Conservation (phyloP, 2,888 invertebrate genomes). For the Neocrepidodera transversa region DNA sequence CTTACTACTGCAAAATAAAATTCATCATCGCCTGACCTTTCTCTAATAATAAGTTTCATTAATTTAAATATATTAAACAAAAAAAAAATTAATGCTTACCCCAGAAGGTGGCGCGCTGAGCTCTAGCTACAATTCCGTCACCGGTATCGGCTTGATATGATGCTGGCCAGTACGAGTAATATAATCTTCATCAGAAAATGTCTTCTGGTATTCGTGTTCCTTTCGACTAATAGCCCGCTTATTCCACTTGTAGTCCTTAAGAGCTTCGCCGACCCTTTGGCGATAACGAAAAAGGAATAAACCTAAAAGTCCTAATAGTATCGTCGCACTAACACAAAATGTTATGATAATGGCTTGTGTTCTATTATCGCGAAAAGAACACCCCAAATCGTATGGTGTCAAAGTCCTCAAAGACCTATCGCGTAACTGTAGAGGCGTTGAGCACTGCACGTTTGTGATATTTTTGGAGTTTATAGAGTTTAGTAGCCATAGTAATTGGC, state of each 20-base stretch:
- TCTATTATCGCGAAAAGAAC: slow-evolving; percentile 78
- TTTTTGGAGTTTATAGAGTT: slow-evolving; percentile 73
- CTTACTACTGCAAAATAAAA: too few relatives aligned
- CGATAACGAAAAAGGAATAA: slow-evolving; percentile 81
- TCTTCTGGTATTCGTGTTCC: slow-evolving; percentile 89
- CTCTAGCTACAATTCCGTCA: slow-evolving; percentile 96
- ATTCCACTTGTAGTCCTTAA: slow-evolving; percentile 85
- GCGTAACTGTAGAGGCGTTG: slow-evolving; percentile 74
- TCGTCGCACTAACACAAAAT: slow-evolving; percentile 76
- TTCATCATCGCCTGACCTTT: too few relatives aligned
- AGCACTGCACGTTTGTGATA: slow-evolving; percentile 73
- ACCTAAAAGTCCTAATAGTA: slow-evolving; percentile 73
- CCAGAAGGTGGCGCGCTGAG: slow-evolving; percentile 85
- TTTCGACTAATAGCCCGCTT: slow-evolving; percentile 76
- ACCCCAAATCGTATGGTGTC: slow-evolving; percentile 80
- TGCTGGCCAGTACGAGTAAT: slow-evolving; percentile 71
- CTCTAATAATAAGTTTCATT: too few relatives aligned
- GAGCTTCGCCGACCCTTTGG: slow-evolving; percentile 78
- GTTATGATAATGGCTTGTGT: slow-evolving; percentile 83
- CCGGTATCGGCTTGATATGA: slow-evolving; percentile 77
- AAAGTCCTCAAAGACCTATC: slow-evolving; percentile 73
- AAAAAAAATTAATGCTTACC: slow-evolving; percentile 58
- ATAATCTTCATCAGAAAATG: slow-evolving; percentile 88
- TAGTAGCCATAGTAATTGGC: slow-evolving; percentile 80
- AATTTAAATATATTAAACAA: too few relatives aligned